Base-by-base conservation (phyloP, 1,140 invertebrate genomes). In the Drosophila triauraria region DNA sequence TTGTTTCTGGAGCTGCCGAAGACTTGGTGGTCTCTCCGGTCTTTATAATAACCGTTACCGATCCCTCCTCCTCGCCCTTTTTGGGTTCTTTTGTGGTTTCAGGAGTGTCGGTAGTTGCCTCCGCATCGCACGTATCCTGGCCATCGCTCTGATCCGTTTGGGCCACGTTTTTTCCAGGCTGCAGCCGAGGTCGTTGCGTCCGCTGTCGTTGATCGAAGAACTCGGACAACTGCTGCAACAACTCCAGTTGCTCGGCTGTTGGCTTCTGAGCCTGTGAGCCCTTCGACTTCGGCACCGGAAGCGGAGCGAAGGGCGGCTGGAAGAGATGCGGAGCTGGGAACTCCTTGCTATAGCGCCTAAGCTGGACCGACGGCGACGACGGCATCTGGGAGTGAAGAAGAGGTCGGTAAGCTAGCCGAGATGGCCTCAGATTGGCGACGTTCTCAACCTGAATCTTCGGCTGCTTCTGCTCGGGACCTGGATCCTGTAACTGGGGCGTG, bases 141-240 rank as follows among this genome's bases (percentile, higher is more conserved):
- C 27, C 43, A 2, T 23, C 23, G 8, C 10, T 20, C 35, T 15
- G 30, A 43, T 38, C n/a, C 1, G 12, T 47, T n/a, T 47, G 20
- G 3, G 35, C 30, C 1, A 15, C 17, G 15, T 35, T 25, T 3
- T 13, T 17, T n/a, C 35, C 12, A 17, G 10, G 25, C 2, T 58
- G 64, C 13, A 43, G 40, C 13, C 15, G 27, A 20, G 62, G 63
- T 2, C 44, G 50, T 8, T 60, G 80, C 6, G 40, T 15, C 17
- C 61, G 59, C 13, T 62, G 78, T 0, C 51, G 44, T 4, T 62
- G 65, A 0, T 58, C 47, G 13, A 86, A 75, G 3, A 56, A 68
- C 1, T 79, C 65, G 10, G 75, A 61, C 23, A 86, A 48, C 40
- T 87, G 79, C 25, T 80, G 76, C 44, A 86, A 48, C 60, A 88